Evolutionary conservation across 2,797 vertebrate species (phyloP), one percentile per base, ranked within the genome.

Genomic region (Staurois parvus): DNA sequence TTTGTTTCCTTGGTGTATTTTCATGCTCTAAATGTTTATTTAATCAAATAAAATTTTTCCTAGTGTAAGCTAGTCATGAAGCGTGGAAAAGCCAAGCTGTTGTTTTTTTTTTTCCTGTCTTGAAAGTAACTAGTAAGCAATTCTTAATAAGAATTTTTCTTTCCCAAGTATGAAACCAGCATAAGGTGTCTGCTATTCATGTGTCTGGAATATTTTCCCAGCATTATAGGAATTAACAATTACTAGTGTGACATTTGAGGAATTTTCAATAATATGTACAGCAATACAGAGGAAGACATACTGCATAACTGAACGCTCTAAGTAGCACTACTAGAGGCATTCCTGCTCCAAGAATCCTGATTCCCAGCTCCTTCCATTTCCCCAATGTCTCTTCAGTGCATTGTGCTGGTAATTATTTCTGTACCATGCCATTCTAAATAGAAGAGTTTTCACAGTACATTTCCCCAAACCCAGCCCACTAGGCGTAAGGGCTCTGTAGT

Each of bases 11-110:
- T 75, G 76, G 81, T 72, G 76, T 67, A 83, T 87, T 87, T 59
- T 84, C 81, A 87, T 87, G 81, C 85, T 87, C 81, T 87, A 79
- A 87, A 87, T 87, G 81, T 74, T 87, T 84, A 87, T 87, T 87
- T 87, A 87, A 87, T 87, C 76, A 87, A 87, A 87, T 83, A 79
- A 87, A 87, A 70, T 84, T 87, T 87, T 87, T 87, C 81, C 67
- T 87, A 84, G 85, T 75, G 85, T 87, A 87, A 87, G 85, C 85
- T 87, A 87, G 76, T 87, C 76, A 79, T 78, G 81, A 84, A 87
- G 85, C 85, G 85, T 77, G 67, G 85, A 83, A 73, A 87, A 87
- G 85, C 81, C 85, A 87, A 87, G 81, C 85, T 87, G 85, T 87
- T 84, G 81, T 84, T 75, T 83, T 70, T 76, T 79, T 83, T 62